phyloP scores from a whole-genome alignment of 2,113 vertebrate species.

The Azemiops feae region DNA sequence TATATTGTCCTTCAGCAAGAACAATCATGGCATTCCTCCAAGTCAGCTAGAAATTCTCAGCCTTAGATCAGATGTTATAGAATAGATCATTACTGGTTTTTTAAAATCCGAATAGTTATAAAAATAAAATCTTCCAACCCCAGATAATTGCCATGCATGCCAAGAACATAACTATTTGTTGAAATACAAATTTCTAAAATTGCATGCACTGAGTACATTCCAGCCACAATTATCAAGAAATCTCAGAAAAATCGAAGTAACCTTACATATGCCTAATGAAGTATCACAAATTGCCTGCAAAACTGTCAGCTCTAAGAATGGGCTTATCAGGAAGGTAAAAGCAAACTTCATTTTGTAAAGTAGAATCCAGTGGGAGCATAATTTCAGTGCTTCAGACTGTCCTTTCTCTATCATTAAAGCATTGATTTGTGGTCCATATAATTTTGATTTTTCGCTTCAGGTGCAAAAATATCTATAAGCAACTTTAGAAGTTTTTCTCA shows the following conservation, averaged over 20 bases:
- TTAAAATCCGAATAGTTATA: neutral
- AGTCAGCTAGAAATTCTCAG: neutral
- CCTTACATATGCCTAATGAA: slow-evolving; percentile 3
- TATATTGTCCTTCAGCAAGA: neutral
- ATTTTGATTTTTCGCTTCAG: slow-evolving; percentile 1
- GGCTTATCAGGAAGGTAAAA: neutral
- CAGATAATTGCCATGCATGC: neutral
- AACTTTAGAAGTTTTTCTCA: neutral
- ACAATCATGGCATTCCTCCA: neutral
- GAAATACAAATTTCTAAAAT: neutral
- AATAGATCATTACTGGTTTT: neutral
- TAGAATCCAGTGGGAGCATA: neutral
- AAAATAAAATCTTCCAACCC: neutral
- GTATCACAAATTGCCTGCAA: neutral
- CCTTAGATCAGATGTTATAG: neutral
- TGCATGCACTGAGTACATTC: neutral
- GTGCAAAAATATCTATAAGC: neutral
- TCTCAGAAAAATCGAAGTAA: neutral
- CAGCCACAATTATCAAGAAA: neutral
- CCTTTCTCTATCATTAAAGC: neutral
- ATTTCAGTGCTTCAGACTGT: neutral
- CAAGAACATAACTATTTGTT: neutral
- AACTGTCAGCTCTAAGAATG: neutral
- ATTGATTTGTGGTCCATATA: neutral
- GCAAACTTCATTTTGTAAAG: neutral